These are phyloP conservation scores for Drymodes brunneopygia DNA, from an alignment of 2,113 vertebrate species.

Conservation along the genomic window DNA sequence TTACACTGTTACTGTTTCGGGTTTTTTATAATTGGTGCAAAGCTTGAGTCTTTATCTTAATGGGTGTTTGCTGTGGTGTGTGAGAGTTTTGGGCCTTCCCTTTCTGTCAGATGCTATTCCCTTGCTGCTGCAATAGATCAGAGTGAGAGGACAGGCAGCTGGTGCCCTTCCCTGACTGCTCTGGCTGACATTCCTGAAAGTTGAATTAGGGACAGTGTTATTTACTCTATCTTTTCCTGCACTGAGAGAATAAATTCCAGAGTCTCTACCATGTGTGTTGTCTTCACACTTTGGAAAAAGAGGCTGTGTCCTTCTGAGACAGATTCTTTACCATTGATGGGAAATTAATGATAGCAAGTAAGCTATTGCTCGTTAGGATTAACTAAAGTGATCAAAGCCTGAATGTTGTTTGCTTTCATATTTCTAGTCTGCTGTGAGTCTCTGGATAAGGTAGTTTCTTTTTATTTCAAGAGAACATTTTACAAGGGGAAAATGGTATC, in stretches of 20 bases:
- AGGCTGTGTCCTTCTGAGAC: background rate
- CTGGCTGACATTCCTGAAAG: constrained; percentile 59
- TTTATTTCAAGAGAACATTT: background rate
- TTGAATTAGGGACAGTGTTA: constrained; percentile 61
- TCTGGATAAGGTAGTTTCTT: background rate
- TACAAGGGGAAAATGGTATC: background rate
- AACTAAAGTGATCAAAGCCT: background rate
- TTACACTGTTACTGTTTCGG: background rate
- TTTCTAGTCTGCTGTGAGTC: background rate
- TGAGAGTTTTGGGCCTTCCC: background rate
- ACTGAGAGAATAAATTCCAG: constrained; percentile 23
- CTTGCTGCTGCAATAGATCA: background rate
- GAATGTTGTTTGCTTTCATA: background rate
- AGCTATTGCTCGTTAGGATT: background rate
- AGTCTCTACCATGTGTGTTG: background rate
- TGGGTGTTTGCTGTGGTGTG: background rate
- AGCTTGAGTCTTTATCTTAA: background rate
- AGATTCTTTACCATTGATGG: constrained; percentile 42
- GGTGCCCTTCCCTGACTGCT: constrained; percentile 47
- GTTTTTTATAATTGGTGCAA: background rate
- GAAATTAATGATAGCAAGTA: background rate
- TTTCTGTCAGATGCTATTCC: background rate
- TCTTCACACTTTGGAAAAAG: constrained; percentile 14
- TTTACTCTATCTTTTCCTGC: constrained; percentile 48
- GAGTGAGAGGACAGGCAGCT: constrained; percentile 25